Evolutionary conservation across 2,797 vertebrate species (phyloP).

Genomic region (Carduelis carduelis): DNA sequence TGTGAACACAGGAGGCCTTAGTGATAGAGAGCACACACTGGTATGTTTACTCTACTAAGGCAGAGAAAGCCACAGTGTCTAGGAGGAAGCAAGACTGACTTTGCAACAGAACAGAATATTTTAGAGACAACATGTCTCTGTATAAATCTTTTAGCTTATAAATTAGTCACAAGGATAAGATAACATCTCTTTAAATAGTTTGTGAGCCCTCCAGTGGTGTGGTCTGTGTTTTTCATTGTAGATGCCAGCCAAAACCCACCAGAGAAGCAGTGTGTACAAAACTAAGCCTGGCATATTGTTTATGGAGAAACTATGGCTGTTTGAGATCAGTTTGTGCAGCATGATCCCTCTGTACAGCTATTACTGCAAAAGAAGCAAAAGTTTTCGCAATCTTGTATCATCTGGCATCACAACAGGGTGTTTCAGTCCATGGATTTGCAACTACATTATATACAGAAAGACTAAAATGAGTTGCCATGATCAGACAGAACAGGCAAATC

Average conservation of each 20-base stretch:
- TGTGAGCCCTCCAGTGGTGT: constrained; percentile 55
- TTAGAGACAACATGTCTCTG: background rate
- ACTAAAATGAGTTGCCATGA: background rate
- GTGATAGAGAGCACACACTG: background rate
- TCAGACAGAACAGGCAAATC: background rate
- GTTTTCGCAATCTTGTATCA: fast-evolving
- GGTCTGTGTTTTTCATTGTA: background rate
- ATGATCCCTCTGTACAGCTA: background rate
- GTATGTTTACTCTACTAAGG: background rate
- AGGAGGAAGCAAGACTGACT: background rate
- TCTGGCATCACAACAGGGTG: background rate
- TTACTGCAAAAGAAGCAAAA: background rate
- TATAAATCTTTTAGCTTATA: constrained; percentile 14
- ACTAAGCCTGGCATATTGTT: background rate
- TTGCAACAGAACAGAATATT: background rate
- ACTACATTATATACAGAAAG: fast-evolving
- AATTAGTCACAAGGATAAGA: constrained; percentile 31
- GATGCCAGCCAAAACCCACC: constrained; percentile 26
- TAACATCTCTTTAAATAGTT: constrained; percentile 30
- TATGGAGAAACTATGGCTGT: background rate
- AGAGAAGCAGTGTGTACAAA: background rate
- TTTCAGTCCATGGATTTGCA: background rate
- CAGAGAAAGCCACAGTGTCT: background rate
- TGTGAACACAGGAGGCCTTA: background rate
- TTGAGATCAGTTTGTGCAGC: background rate